Percentiles rank a stretch among this genome's conserved stretches.
Evolutionary conservation across 2,113 vertebrate species (phyloP).

Genomic region (Brienomyrus longianalis): DNA sequence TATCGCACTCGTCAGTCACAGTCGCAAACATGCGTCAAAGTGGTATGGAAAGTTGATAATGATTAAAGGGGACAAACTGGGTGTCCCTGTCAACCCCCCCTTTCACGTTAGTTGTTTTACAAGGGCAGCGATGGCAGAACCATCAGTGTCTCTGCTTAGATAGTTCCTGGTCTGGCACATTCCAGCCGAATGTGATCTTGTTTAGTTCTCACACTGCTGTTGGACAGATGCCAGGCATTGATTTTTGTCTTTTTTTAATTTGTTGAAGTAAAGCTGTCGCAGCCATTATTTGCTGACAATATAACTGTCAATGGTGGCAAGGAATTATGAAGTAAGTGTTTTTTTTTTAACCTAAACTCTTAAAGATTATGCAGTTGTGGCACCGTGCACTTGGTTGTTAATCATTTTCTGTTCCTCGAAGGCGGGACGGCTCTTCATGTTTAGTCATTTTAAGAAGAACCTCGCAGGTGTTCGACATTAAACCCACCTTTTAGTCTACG

Average conservation of each 20-base stretch:
- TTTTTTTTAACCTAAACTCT: not conserved
- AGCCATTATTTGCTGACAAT: not conserved
- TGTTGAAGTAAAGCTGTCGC: not conserved
- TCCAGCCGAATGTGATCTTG: not conserved
- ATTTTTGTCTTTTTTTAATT: not conserved
- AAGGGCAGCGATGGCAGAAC: no score
- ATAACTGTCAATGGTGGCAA: not conserved
- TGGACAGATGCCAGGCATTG: constrained; percentile 3
- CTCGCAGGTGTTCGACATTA: not conserved
- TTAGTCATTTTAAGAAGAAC: not conserved
- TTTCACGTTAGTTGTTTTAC: not conserved
- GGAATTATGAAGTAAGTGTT: not conserved
- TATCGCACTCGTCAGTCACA: not conserved
- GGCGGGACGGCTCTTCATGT: not conserved
- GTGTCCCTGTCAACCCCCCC: not conserved
- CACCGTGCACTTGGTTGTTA: not conserved
- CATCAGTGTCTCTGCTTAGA: not conserved
- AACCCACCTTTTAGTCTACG: not conserved
- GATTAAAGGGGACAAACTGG: not conserved
- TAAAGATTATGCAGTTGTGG: not conserved
- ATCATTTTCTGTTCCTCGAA: not conserved
- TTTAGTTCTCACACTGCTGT: not conserved
- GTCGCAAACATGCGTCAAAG: not conserved
- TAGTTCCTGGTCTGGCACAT: not conserved
- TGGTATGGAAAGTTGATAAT: not conserved